Conservation (phyloP, 2,797 vertebrate genomes). For the Odontamblyopus rebecca region DNA sequence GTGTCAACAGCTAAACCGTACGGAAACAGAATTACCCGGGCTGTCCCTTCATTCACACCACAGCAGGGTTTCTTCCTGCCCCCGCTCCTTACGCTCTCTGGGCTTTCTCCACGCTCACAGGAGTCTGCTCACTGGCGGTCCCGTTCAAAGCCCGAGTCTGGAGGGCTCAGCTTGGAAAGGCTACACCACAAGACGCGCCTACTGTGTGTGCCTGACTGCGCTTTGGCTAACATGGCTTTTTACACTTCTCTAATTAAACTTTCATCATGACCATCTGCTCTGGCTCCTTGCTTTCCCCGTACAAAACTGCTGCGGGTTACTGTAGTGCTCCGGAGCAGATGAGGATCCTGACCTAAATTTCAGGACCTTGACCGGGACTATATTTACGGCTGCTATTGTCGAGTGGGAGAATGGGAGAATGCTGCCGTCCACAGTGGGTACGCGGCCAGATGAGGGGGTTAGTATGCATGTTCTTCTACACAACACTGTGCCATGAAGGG, state of each 20-base stretch:
- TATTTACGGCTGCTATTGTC: constrained; percentile 7
- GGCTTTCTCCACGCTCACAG: neutral
- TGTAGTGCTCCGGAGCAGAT: neutral
- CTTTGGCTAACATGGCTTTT: constrained; percentile 5
- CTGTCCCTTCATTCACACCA: constrained; percentile 30
- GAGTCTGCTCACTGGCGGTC: neutral
- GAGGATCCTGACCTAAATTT: constrained; percentile 3
- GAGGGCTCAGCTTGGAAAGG: constrained; percentile 3
- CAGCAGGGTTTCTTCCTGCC: neutral
- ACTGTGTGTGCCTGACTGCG: neutral
- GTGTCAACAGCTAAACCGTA: neutral
- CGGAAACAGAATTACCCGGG: constrained; percentile 3
- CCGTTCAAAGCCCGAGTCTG: neutral
- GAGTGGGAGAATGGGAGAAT: neutral
- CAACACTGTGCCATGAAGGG: neutral
- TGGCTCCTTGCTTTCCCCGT: neutral
- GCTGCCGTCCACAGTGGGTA: neutral
- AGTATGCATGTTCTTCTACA: neutral
- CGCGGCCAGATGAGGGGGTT: neutral
- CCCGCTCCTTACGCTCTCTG: neutral
- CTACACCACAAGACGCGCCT: neutral
- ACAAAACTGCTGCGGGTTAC: neutral
- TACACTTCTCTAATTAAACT: constrained; percentile 4
- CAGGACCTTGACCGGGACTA: neutral
- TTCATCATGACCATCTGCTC: neutral